A percentile compares a stretch with the other conserved stretches of the same genome.
Evolutionary conservation across 2,888 invertebrate genomes (phyloP).

Genomic region (Volucella zonaria): DNA sequence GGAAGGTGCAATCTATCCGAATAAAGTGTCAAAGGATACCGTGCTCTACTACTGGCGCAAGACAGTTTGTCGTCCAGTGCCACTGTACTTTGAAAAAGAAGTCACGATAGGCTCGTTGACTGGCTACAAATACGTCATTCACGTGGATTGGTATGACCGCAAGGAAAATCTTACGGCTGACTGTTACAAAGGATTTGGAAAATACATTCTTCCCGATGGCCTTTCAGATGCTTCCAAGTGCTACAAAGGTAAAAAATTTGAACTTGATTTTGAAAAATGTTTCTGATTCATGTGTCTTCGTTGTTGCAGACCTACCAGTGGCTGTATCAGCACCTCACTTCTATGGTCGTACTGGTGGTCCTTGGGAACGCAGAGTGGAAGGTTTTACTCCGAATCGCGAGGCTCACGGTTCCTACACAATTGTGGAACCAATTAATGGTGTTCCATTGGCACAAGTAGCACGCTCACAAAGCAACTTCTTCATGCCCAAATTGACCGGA

Average conservation of each 20-base stretch:
- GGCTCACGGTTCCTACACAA: slow-evolving; percentile 86
- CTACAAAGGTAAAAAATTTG: slow-evolving; percentile 84
- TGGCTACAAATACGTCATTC: slow-evolving; percentile 85
- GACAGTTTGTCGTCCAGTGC: slow-evolving; percentile 80
- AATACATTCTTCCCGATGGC: slow-evolving; percentile 84
- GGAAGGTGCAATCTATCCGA: slow-evolving; percentile 86
- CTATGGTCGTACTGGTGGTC: slow-evolving; percentile 81
- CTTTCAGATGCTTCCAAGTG: slow-evolving; percentile 87
- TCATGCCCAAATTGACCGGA: slow-evolving; percentile 84
- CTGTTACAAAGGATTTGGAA: slow-evolving; percentile 84
- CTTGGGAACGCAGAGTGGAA: slow-evolving; percentile 83
- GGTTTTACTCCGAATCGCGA: slow-evolving; percentile 85
- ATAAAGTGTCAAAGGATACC: slow-evolving; percentile 84
- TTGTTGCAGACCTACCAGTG: slow-evolving; percentile 86
- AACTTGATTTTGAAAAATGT: neutral
- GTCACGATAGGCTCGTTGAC: slow-evolving; percentile 82
- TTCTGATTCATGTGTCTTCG: neutral
- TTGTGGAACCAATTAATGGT: slow-evolving; percentile 88
- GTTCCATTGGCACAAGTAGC: slow-evolving; percentile 86
- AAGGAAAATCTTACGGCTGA: slow-evolving; percentile 83
- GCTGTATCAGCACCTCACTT: slow-evolving; percentile 89
- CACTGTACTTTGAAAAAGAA: slow-evolving; percentile 77
- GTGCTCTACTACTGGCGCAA: slow-evolving; percentile 87
- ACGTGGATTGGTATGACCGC: slow-evolving; percentile 84
- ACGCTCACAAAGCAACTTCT: slow-evolving; percentile 87